Percentiles rank a stretch among this genome's conserved stretches.
These are phyloP conservation scores for Chanos chanos DNA, from an alignment of 2,797 vertebrate genomes.

Conservation along the genomic window DNA sequence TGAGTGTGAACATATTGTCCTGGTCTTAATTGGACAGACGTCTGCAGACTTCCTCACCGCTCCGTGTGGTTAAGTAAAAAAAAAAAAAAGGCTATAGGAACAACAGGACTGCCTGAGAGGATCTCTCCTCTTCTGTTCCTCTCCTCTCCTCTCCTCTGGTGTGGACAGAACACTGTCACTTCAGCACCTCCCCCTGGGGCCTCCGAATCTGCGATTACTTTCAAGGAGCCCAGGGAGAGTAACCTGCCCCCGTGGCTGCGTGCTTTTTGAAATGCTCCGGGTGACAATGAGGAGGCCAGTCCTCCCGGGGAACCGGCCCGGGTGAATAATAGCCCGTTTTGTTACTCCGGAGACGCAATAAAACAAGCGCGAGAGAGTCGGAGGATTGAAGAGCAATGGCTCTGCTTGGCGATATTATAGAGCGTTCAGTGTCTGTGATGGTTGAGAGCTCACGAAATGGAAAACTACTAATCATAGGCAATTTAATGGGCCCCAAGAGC, in stretches of 20 bases:
- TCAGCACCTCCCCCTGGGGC: constrained; percentile 10
- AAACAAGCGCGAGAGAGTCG: constrained; percentile 55
- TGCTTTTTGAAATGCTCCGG: constrained; percentile 41
- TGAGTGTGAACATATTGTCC: too few relatives aligned
- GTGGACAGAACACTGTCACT: constrained; percentile 24
- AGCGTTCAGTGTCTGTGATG: constrained; percentile 38
- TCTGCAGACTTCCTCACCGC: too few relatives aligned
- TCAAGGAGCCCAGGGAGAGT: constrained; percentile 39
- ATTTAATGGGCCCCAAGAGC: constrained; percentile 55
- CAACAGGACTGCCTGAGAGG: constrained; percentile 10
- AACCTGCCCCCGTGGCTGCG: constrained; percentile 31
- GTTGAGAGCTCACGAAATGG: constrained; percentile 58
- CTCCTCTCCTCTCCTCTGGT: constrained; percentile 23
- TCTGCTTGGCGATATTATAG: constrained; percentile 43
- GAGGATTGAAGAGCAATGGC: constrained; percentile 47
- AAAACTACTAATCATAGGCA: constrained; percentile 60
- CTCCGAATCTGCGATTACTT: constrained; percentile 38
- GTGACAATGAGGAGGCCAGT: constrained; percentile 32
- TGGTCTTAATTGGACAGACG: too few relatives aligned
- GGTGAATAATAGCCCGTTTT: constrained; percentile 54
- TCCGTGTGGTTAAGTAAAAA: too few relatives aligned
- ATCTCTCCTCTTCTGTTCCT: too few relatives aligned
- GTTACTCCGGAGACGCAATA: constrained; percentile 50
- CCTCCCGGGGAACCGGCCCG: constrained; percentile 30
- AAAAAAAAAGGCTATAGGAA: too few relatives aligned